These are phyloP conservation scores for Rhagoletis pomonella DNA, from an alignment of 1,140 invertebrate species.

Conservation along the genomic window DNA sequence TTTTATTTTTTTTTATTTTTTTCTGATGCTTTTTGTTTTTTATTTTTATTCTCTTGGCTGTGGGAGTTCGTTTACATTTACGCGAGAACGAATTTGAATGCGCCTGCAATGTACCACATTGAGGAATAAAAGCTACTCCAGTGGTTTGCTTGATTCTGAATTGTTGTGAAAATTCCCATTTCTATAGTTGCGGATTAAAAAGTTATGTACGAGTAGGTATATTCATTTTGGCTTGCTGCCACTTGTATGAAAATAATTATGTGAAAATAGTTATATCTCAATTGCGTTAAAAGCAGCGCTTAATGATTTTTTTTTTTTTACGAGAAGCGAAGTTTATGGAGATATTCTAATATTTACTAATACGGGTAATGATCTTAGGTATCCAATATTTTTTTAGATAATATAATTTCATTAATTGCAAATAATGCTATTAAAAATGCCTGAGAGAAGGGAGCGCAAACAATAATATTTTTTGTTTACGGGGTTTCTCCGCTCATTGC, in stretches of 20 bases:
- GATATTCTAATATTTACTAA: no score
- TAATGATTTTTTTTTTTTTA: not conserved
- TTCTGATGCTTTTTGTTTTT: not conserved
- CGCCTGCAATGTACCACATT: not conserved
- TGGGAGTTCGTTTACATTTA: constrained; percentile 44
- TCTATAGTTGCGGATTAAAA: constrained; percentile 10
- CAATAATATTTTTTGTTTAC: no score
- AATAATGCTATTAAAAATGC: no score
- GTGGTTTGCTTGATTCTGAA: not conserved
- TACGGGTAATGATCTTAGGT: no score
- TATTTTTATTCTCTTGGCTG: not conserved
- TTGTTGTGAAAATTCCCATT: constrained; percentile 34
- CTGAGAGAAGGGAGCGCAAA: no score
- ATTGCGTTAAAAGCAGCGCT: not conserved
- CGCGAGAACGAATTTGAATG: constrained; percentile 42
- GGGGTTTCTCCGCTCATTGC: no score
- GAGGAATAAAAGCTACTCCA: not conserved
- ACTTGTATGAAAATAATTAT: not conserved
- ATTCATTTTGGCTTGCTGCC: constrained; percentile 9
- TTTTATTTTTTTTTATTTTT: constrained; percentile 1
- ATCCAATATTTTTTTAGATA: no score
- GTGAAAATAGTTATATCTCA: constrained; percentile 6
- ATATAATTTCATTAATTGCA: no score
- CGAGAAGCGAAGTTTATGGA: not conserved
- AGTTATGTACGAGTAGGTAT: not conserved